A percentile compares a stretch with the other conserved stretches of the same genome.
These are phyloP conservation scores for Ennomos quercinarius DNA, from an alignment of 2,888 invertebrate species.

Conservation along the genomic window DNA sequence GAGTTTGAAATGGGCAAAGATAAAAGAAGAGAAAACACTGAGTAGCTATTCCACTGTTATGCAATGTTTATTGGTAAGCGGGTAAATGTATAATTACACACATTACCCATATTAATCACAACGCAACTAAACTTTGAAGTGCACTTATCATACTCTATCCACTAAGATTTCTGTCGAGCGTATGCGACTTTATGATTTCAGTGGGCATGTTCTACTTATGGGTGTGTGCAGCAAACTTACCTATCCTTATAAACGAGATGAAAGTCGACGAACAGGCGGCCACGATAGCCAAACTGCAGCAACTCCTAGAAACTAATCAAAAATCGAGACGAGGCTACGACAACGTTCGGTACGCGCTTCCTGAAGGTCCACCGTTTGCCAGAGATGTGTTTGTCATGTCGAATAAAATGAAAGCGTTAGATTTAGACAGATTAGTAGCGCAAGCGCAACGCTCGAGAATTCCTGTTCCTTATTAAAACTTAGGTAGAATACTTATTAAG, in stretches of 20 bases:
- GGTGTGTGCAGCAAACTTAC: conserved; percentile 74
- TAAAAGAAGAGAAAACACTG: too few species aligned
- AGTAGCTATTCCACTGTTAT: too few species aligned
- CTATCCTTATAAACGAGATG: conserved; percentile 73
- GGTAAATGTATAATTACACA: too few species aligned
- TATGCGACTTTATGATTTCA: conserved; percentile 42
- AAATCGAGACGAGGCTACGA: conserved; percentile 17
- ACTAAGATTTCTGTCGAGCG: too few species aligned
- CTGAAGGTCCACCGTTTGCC: conserved; percentile 24
- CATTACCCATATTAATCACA: too few species aligned
- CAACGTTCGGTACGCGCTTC: conserved; percentile 17
- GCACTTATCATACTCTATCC: too few species aligned
- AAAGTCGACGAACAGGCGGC: conserved; percentile 70
- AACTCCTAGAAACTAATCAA: conserved; percentile 57
- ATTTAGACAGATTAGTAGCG: conserved; percentile 19
- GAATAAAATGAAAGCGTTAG: conserved; percentile 26
- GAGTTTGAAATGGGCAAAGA: too few species aligned
- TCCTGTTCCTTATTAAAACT: conserved; percentile 23
- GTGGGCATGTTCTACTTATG: conserved; percentile 79
- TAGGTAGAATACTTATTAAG: not conserved
- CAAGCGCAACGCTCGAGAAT: conserved; percentile 24
- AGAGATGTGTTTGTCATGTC: conserved; percentile 41
- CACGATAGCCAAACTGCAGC: conserved; percentile 63
- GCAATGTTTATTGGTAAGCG: too few species aligned
- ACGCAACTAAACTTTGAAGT: too few species aligned